Conservation (phyloP, 2,888 invertebrate genomes). For the Pammene aurita region DNA sequence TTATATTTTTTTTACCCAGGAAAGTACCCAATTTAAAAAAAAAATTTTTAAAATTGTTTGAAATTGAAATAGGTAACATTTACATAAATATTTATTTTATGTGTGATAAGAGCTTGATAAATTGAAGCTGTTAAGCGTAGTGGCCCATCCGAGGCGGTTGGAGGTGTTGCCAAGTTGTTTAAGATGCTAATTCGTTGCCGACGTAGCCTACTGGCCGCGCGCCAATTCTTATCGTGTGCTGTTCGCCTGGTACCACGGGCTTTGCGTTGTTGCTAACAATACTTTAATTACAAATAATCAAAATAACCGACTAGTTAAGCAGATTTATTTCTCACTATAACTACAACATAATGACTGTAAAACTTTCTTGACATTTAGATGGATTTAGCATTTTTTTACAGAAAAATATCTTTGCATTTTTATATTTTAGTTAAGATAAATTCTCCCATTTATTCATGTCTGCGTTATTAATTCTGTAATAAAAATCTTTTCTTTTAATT, state of each 20-base stretch:
- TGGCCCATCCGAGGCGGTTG: neutral
- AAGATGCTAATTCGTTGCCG: slow-evolving; percentile 37
- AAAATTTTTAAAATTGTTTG: no score
- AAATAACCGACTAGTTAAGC: no score
- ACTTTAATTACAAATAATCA: neutral
- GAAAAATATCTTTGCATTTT: no score
- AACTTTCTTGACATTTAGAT: no score
- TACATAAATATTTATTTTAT: slow-evolving; percentile 9
- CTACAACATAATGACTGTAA: no score
- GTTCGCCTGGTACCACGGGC: slow-evolving; percentile 21
- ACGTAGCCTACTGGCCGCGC: slow-evolving; percentile 30
- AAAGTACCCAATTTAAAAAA: no score
- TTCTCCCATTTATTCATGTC: slow-evolving; percentile 11
- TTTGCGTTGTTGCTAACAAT: slow-evolving; percentile 2
- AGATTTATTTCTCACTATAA: no score
- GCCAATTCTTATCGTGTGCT: slow-evolving; percentile 36
- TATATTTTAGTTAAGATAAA: neutral
- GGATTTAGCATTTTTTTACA: no score
- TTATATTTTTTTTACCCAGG: no score
- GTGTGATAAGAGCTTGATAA: slow-evolving; percentile 19
- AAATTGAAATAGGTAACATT: neutral
- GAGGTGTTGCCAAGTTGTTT: slow-evolving; percentile 32
- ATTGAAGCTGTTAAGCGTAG: slow-evolving; percentile 4
- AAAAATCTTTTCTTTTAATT: slow-evolving; percentile 26
- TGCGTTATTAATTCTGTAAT: slow-evolving; percentile 15